Base-by-base conservation (phyloP, 23 tunicate genomes). In the Aplidium turbinatum region DNA sequence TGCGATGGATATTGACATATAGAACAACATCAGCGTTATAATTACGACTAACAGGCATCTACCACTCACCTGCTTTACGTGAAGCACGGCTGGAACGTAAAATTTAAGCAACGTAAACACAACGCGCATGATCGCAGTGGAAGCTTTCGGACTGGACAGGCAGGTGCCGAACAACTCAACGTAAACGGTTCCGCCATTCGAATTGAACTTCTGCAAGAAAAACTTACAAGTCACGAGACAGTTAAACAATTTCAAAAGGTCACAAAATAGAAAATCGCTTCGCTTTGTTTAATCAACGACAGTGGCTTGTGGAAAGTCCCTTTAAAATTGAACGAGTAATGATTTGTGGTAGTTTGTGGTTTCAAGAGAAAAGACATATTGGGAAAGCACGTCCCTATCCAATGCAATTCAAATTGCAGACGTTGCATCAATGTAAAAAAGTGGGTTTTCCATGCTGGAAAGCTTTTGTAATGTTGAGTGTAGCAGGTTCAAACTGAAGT, bases 161-260 rank as follows among this genome's bases (percentile, higher is more conserved):
- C 76, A 70, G 3, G 58, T 70, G 2, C 76, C 76, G n/a, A 31
- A 48, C 33, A 47, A 48, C 3, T 27, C 22, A 47, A 70, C 58
- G n/a, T 20, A 47, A 58, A 47, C 76, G 3, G 58, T 5, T 13
- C 76, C 76, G 23, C 36, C 19, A 4, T 22, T 47, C 38, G 58
- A n/a, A 29, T 70, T 39, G 28, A 70, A 70, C 16, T 27, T 47
- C 76, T 70, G 58, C 21, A 66, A 66, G 9, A 39, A 66, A 16
- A 55, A n/a, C n/a, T n/a, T n/a, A n/a, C n/a, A n/a, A n/a, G n/a
- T 42, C 13, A 11, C 13, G 13, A 42, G 16, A 9, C n/a, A n/a
- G n/a, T n/a, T n/a, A n/a, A n/a, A n/a, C n/a, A n/a, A n/a, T n/a
- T n/a, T n/a, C n/a, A n/a, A n/a, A n/a, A n/a, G n/a, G n/a, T n/a